Conservation (phyloP, 1,140 invertebrate species). For the Oncopodura yosiiana region DNA sequence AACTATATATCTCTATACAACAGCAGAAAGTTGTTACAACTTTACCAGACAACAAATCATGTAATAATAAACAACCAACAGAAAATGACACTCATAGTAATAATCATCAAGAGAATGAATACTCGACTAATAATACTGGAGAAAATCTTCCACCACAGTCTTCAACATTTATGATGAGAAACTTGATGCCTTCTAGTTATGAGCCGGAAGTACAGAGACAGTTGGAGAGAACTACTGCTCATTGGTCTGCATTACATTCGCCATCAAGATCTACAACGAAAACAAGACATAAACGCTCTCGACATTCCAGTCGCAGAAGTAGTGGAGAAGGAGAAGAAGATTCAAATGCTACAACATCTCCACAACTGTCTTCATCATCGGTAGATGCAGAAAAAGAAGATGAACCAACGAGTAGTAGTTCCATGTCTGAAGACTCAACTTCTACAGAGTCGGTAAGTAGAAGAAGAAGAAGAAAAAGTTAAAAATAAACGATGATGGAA, state of each 20-base stretch:
- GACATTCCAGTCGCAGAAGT: neutral
- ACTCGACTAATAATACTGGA: neutral
- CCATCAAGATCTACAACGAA: slow-evolving; percentile 16
- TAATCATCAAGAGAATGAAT: neutral
- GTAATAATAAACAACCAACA: too few relatives aligned
- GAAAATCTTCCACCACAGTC: slow-evolving; percentile 11
- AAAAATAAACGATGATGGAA: neutral
- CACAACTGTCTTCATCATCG: neutral
- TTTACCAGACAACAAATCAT: neutral
- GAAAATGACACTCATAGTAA: too few relatives aligned
- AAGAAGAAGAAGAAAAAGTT: slow-evolving; percentile 1
- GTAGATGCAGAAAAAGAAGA: slow-evolving; percentile 6
- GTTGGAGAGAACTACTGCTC: slow-evolving; percentile 27
- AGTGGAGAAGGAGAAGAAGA: slow-evolving; percentile 3
- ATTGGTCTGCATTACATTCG: too few relatives aligned
- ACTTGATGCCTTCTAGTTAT: slow-evolving; percentile 24
- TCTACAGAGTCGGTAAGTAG: slow-evolving; percentile 15
- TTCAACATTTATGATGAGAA: slow-evolving; percentile 18
- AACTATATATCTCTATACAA: neutral
- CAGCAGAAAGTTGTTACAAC: neutral
- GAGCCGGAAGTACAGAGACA: slow-evolving; percentile 32
- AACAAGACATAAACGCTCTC: slow-evolving; percentile 4
- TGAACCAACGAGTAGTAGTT: slow-evolving; percentile 8
- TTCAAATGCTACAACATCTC: neutral
- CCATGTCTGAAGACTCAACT: neutral